Percentiles rank a stretch among this genome's conserved stretches.
Evolutionary conservation across 2,888 invertebrate species (phyloP).

Genomic region (Galeruca laticollis): DNA sequence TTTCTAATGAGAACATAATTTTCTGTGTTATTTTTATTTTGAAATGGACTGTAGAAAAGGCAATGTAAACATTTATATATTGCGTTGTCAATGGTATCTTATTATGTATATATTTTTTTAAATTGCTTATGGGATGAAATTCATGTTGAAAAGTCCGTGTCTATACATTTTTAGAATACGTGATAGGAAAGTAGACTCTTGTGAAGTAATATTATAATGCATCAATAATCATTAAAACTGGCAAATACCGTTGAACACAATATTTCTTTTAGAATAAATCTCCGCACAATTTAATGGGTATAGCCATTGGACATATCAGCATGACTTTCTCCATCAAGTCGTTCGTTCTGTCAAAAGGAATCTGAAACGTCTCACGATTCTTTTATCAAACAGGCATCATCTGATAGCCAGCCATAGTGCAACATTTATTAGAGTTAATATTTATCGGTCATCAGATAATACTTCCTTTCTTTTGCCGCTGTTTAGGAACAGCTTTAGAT

Average conservation of each 20-base stretch:
- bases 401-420: constrained; percentile 27
- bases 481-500: not conserved
- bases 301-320: constrained; percentile 14
- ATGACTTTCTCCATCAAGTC: constrained; percentile 22
- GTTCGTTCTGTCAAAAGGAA: constrained; percentile 29
- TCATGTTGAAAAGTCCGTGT: no score
- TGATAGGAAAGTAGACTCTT: constrained; percentile 7
- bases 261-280: constrained; percentile 6
- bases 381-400: constrained; percentile 33
- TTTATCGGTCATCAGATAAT: constrained; percentile 31
- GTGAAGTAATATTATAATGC: not conserved
- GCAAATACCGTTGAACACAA: constrained; percentile 3
- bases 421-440: constrained; percentile 33
- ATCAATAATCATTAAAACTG: constrained; percentile 1
- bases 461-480: constrained; percentile 15
- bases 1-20: no score
- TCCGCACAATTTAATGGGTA: not conserved
- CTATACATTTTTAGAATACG: constrained; percentile 45
- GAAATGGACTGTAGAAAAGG: no score
- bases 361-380: constrained; percentile 31
- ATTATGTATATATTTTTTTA: no score
- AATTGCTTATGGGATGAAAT: no score
- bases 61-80: no score
- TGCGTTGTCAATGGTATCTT: no score
- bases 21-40: no score